Conservation (phyloP, 1,140 invertebrate genomes). For the Sycophaga agraensis region DNA sequence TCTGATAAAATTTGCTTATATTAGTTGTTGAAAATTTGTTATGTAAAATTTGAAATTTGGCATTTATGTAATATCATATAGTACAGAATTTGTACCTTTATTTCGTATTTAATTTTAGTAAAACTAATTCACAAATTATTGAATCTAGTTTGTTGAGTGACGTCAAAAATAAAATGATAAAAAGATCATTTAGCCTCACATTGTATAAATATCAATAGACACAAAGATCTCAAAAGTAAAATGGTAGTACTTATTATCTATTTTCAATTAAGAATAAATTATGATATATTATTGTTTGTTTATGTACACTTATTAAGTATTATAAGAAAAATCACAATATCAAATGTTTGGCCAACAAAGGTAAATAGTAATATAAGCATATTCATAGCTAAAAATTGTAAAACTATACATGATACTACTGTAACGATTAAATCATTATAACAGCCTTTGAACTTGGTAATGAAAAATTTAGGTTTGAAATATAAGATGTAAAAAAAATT, state of each 20-base stretch:
- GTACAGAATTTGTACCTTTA: slow-evolving; percentile 15
- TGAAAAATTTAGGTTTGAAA: background rate
- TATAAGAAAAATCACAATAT: slow-evolving; percentile 17
- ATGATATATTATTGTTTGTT: slow-evolving; percentile 12
- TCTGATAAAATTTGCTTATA: slow-evolving; percentile 8
- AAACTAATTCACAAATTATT: slow-evolving; percentile 6
- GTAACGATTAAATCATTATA: too few relatives aligned
- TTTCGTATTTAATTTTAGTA: background rate
- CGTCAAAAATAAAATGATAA: slow-evolving; percentile 6
- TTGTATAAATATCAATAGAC: background rate
- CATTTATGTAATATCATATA: slow-evolving; percentile 17
- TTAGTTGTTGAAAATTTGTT: background rate
- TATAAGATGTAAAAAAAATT: slow-evolving; percentile 2
- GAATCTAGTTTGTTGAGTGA: slow-evolving; percentile 2
- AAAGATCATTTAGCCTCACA: background rate
- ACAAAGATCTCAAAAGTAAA: slow-evolving; percentile 23
- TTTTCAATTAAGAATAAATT: slow-evolving; percentile 14
- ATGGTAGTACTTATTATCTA: background rate
- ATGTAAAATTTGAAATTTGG: slow-evolving; percentile 23
- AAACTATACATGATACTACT: slow-evolving; percentile 11
- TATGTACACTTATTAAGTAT: slow-evolving; percentile 26
- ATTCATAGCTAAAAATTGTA: slow-evolving; percentile 7
- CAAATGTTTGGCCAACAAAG: slow-evolving; percentile 14
- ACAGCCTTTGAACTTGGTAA: background rate
- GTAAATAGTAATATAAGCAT: background rate